Base-by-base conservation (phyloP, 2,113 vertebrate species). In the Dasyornis broadbenti region DNA sequence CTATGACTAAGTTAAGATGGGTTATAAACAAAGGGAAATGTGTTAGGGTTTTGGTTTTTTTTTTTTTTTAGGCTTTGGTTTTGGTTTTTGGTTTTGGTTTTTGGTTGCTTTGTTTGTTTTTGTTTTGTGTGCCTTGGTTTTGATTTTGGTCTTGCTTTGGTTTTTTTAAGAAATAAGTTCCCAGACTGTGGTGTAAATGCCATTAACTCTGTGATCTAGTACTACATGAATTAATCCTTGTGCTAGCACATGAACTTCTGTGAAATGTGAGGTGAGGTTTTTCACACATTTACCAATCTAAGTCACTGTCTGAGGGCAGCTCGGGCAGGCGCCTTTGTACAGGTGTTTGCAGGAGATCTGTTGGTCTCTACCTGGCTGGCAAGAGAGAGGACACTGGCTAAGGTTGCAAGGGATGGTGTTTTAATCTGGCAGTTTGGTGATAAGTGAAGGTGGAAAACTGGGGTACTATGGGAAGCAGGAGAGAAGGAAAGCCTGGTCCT, bases 311-410 rank as follows among this genome's bases (percentile, higher is more conserved):
- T 35, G 53, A 35, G 24, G 8, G n/a, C 28, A 49, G n/a, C 16
- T 73, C 0, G 0, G 24, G 6, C 2, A 1, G 24, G 30, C 6
- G 10, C 13, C 45, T 84, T 60, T 56, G 15, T 42, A 13, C 19
- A 47, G 17, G 18, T 28, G 16, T 27, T 75, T 65, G 31, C 39
- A 59, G 56, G 33, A 49, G 10, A 40, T 59, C 24, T 57, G 6
- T 27, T 54, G 26, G 28, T 37, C 31, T 19, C 33, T 37, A 14
- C 27, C 2, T 4, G 31, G 10, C 6, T 61, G 31, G 24, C 19
- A 65, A 56, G n/a, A 79, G 26, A 35, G 11, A 39, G 4, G 24
- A 4, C 24, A 19, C 28, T 65, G 78, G 22, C 16, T 61, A 10
- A 53, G 31, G 17, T 20, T 59, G 14, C 35, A 49, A 42, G 44